phyloP scores from a whole-genome alignment of 2,113 vertebrate species.

The Gallinago jamesoni region DNA sequence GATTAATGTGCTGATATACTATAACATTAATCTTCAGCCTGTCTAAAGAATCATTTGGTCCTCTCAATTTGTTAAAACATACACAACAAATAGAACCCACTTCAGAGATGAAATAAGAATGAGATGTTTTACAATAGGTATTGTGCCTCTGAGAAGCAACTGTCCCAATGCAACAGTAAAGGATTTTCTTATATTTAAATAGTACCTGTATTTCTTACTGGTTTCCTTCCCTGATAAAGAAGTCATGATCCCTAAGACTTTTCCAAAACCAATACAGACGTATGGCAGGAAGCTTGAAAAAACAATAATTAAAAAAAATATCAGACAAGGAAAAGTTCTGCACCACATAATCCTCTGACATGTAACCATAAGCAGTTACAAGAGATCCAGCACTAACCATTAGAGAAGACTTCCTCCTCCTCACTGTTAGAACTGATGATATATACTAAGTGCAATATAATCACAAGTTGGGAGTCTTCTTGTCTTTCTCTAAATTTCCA shows the following conservation, averaged over 20 bases:
- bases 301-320: not conserved
- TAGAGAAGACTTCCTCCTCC: not conserved
- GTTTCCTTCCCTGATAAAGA: not conserved
- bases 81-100: not conserved
- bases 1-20: conserved; percentile 19
- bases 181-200: not conserved
- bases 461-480: not conserved
- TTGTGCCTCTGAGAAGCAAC: not conserved
- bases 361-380: not conserved
- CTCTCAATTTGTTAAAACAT: conserved; percentile 21
- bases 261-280: not conserved
- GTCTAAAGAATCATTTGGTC: conserved; percentile 60
- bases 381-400: not conserved
- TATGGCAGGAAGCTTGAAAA: not conserved
- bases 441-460: not conserved
- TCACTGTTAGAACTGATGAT: not conserved
- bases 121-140: not conserved
- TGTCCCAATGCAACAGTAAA: not conserved
- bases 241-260: not conserved
- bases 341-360: not conserved
- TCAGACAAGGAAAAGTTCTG: not conserved
- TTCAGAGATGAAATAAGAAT: not conserved
- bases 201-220: not conserved
- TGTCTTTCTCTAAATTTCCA: not conserved
- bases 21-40: not conserved